Evolutionary conservation across 2,888 invertebrate species (phyloP).

Genomic region (Drosophila picticornis): DNA sequence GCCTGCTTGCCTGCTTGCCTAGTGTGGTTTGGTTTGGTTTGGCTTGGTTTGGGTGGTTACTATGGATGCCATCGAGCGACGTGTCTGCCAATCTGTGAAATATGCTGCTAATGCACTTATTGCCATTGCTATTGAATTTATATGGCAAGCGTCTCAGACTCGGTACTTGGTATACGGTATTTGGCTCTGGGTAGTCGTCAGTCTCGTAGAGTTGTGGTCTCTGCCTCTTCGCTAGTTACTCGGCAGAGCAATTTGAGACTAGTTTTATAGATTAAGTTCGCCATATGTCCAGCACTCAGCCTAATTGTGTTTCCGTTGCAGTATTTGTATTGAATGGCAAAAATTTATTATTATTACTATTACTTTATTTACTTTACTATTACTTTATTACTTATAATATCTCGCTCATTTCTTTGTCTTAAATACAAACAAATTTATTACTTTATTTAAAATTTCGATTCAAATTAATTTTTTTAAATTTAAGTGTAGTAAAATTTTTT

Average conservation of each 20-base stretch:
- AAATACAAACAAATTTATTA: neutral
- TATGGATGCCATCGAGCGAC: constrained; percentile 64
- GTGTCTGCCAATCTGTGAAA: constrained; percentile 80
- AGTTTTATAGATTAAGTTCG: constrained; percentile 45
- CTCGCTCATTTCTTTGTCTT: too few relatives aligned
- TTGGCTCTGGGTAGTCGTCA: constrained; percentile 37
- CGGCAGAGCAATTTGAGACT: constrained; percentile 51
- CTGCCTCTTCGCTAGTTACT: neutral
- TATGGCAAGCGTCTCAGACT: constrained; percentile 62
- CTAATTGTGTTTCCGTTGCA: constrained; percentile 63
- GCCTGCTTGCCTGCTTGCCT: constrained; percentile 13
- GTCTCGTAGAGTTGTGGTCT: constrained; percentile 5
- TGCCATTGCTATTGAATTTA: constrained; percentile 77
- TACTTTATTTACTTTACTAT: neutral
- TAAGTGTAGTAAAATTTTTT: neutral
- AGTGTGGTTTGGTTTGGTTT: constrained; percentile 3
- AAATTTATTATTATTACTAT: neutral
- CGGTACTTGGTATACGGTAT: constrained; percentile 17
- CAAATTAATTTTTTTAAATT: neutral
- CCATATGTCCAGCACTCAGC: constrained; percentile 62
- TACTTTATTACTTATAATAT: too few relatives aligned
- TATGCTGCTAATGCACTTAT: constrained; percentile 80
- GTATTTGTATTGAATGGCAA: constrained; percentile 13
- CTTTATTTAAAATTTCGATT: neutral
- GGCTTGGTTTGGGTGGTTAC: constrained; percentile 16